phyloP scores from a whole-genome alignment of 2,797 vertebrate genomes.

The Micromesistius poutassou region DNA sequence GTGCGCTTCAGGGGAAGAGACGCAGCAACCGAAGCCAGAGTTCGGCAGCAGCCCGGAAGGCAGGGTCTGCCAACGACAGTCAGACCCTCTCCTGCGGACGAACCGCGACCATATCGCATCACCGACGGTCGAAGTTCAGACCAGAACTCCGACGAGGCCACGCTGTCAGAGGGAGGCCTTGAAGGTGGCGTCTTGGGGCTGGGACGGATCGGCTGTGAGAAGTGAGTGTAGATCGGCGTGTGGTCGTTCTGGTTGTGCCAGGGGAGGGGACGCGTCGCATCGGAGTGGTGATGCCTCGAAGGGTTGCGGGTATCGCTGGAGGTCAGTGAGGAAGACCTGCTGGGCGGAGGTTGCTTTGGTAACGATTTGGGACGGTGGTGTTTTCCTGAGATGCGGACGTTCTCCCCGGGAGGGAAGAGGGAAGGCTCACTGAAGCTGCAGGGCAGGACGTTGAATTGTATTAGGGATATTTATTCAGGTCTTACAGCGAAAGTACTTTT shows the following conservation, averaged over 20 bases:
- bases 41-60: conserved; percentile 38
- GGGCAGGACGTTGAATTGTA: neutral
- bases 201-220: conserved; percentile 67
- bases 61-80: conserved; percentile 68
- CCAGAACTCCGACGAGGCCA: neutral
- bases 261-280: conserved; percentile 7
- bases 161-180: conserved; percentile 34
- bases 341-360: conserved; percentile 28
- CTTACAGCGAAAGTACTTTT: neutral
- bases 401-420: conserved; percentile 44
- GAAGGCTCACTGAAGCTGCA: conserved; percentile 62
- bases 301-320: conserved; percentile 21
- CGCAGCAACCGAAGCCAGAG: neutral
- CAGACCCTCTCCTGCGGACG: conserved; percentile 44
- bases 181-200: conserved; percentile 33
- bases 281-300: neutral
- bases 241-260: conserved; percentile 26
- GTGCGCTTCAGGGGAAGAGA: conserved; percentile 33
- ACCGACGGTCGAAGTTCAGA: conserved; percentile 24
- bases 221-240: conserved; percentile 64
- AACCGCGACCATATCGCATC: conserved; percentile 9
- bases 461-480: neutral
- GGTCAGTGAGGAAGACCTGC: conserved; percentile 28
- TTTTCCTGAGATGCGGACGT: conserved; percentile 13
- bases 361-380: conserved; percentile 25